Conservation (phyloP, 2,888 invertebrate genomes). For the Sturmia bella region DNA sequence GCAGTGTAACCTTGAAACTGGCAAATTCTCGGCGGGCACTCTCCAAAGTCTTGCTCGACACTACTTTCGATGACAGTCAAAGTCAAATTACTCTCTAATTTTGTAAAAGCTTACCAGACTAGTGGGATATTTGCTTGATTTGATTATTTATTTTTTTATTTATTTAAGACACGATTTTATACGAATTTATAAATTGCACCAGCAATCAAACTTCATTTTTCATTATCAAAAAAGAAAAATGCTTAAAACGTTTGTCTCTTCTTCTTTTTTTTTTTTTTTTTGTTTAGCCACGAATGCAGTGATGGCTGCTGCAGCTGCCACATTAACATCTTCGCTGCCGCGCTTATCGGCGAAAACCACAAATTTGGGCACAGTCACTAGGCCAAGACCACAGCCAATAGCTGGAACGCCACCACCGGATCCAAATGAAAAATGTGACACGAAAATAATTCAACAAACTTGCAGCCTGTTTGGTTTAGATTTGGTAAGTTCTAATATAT, state of each 20-base stretch:
- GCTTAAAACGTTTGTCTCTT: too few relatives aligned
- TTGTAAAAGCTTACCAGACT: too few relatives aligned
- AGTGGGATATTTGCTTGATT: not conserved
- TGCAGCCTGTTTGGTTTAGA: constrained; percentile 95
- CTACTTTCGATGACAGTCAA: too few relatives aligned
- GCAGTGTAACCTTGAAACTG: too few relatives aligned
- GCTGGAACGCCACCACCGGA: constrained; percentile 95
- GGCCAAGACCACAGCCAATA: constrained; percentile 94
- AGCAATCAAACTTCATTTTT: constrained; percentile 64
- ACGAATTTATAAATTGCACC: not conserved
- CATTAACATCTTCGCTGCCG: constrained; percentile 72
- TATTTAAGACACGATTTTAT: not conserved
- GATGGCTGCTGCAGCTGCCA: constrained; percentile 69
- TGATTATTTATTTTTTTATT: constrained; percentile 17
- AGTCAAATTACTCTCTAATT: too few relatives aligned
- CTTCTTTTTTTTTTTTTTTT: too few relatives aligned
- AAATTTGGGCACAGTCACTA: constrained; percentile 83
- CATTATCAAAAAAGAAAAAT: constrained; percentile 55
- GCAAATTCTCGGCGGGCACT: too few relatives aligned
- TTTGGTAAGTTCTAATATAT: constrained; percentile 84
- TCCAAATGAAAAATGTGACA: constrained; percentile 92
- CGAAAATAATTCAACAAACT: constrained; percentile 93
- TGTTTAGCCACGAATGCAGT: constrained; percentile 63
- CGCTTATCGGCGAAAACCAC: constrained; percentile 81
- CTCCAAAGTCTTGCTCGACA: too few relatives aligned